Evolutionary conservation across 1,140 invertebrate species (phyloP), one percentile per base, ranked within the genome.

Genomic region (Lysiphlebus fabarum): DNA sequence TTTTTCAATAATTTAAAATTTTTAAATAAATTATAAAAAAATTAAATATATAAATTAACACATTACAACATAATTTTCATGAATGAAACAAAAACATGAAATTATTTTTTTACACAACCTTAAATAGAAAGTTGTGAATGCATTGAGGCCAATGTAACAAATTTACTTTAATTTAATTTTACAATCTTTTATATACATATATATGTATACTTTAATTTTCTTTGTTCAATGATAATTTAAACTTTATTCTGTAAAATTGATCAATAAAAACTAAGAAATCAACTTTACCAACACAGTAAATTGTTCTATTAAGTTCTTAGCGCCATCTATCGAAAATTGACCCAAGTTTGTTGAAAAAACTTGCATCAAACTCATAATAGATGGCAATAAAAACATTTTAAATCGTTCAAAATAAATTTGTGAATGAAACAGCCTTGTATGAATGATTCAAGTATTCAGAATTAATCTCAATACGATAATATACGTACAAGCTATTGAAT

Each of bases 131-230:
- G 17, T 14, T 33, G 9, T 11, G 47, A 55, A 48, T 58, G 42
- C 53, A 53, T 53, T 44, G 48, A 56, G 55, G 47, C 51, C 43
- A 53, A 61, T 61, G 59, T 61, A 40, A 54, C 53, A 61, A 61
- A 48, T 26, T 49, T 45, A 11, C 5, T 43, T 6, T 43, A 43
- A 43, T 9, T 10, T 33, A 8, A 62, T 44, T 49, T 49, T 56
- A 42, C 40, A 37, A 61, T 17, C 61, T 17, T 58, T 40, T 55
- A 50, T 53, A 43, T n/a, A n/a, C n/a, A n/a, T n/a, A n/a, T n/a
- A n/a, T n/a, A n/a, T n/a, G n/a, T n/a, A n/a, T 48, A 44, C 58
- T 48, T 49, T 26, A 51, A 56, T 51, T 36, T 54, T 41, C 38
- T 37, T 59, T 55, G 40, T 50, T 44, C 44, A 45, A 36, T 43